Evolutionary conservation across 2,113 vertebrate species (phyloP), one percentile per base, ranked within the genome.

Genomic region (Myotis davidii): DNA sequence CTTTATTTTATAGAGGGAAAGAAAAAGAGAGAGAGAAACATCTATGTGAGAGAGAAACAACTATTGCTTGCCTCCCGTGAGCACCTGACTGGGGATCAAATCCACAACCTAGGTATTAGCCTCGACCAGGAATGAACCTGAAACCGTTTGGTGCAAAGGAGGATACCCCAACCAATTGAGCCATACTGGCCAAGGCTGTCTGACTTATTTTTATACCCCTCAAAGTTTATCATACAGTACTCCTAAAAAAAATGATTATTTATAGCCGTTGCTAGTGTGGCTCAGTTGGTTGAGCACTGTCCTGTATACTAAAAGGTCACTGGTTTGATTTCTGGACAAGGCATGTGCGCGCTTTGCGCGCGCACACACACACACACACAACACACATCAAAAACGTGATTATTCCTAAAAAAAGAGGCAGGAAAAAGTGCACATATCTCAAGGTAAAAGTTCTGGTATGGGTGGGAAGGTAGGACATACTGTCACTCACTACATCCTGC

Each of bases 381-480:
- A 56, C 7, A 56, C 7, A 56, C 18, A 56, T 2, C 67, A 45
- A 16, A 94, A 82, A 52, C 10, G 25, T 59, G 11, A 85, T 61
- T 65, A 34, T 64, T 74, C 82, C 82, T 90, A 83, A 90, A 65
- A 94, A 94, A 73, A 73, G 23, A 79, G 67, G 21, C 34, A 50
- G 34, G 45, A 32, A 73, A 70, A 69, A 70, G 52, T 39, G 34
- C 20, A 32, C 3, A 7, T 2, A 25, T 83, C 39, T 74, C 79
- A 61, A 48, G n/a, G 11, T 37, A 45, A 65, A 59, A 32, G 6
- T 50, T 65, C 52, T 82, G 34, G n/a, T 11, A 16, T 64, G 10
- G 32, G 27, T 70, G 16, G 56, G 42, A 91, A 14, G 10, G 7
- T 50, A 56, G 45, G 25, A 48, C 25, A 81, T 42, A 83, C 3